Evolutionary conservation across 1,140 invertebrate species (phyloP).

Genomic region (Chrysoperla carnea): DNA sequence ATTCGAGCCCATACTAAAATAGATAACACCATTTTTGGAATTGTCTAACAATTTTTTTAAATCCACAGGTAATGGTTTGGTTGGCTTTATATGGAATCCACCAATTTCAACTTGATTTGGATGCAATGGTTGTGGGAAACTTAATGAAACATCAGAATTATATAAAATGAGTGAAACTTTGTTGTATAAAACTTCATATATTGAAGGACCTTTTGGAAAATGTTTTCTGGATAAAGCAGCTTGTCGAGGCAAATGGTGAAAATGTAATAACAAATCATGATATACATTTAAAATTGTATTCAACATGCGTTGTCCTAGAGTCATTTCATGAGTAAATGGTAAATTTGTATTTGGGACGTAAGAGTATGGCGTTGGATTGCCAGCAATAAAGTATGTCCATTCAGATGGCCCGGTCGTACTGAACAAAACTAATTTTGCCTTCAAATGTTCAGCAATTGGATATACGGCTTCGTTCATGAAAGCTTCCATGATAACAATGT

Average conservation of each 20-base stretch:
- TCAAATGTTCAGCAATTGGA: neutral
- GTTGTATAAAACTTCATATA: too few relatives aligned
- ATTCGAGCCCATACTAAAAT: slow-evolving; percentile 32
- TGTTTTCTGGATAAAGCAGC: too few relatives aligned
- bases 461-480: neutral
- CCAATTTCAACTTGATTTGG: slow-evolving; percentile 1
- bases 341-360: slow-evolving; percentile 14
- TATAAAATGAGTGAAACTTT: too few relatives aligned
- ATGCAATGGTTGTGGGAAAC: too few relatives aligned
- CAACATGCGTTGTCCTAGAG: slow-evolving; percentile 17
- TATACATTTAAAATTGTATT: neutral
- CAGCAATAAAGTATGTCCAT: slow-evolving; percentile 6
- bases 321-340: slow-evolving; percentile 18
- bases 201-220: too few relatives aligned
- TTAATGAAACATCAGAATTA: too few relatives aligned
- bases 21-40: slow-evolving; percentile 29
- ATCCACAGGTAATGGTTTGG: slow-evolving; percentile 13
- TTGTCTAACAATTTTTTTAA: slow-evolving; percentile 23
- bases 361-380: slow-evolving; percentile 15
- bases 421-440: neutral
- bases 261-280: too few relatives aligned
- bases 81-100: neutral
- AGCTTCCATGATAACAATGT: neutral
- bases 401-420: neutral
- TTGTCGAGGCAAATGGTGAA: too few relatives aligned